A percentile compares a stretch with the other conserved stretches of the same genome.
Conservation (phyloP, 2,888 invertebrate species). For the Chrysopilus asiliformis region DNA sequence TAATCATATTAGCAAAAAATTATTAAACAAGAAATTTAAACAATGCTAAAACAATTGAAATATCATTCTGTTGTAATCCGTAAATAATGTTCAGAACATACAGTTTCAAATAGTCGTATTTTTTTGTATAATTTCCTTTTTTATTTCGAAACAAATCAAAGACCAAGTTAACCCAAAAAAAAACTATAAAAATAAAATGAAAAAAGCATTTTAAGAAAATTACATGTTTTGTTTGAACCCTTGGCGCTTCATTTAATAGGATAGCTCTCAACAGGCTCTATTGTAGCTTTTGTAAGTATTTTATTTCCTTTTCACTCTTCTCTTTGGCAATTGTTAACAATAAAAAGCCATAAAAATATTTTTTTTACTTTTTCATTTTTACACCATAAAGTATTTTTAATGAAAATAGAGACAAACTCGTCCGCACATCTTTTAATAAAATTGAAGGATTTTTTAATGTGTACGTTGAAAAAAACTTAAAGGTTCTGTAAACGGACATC, state of each 20-base stretch:
- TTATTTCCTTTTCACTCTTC: slow-evolving; percentile 26
- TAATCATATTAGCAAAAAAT: too few relatives aligned
- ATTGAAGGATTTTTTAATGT: not conserved
- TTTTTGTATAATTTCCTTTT: too few relatives aligned
- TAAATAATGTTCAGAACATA: too few relatives aligned
- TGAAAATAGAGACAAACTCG: not conserved
- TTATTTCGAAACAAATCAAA: too few relatives aligned
- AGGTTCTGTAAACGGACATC: too few relatives aligned
- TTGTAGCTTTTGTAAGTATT: slow-evolving; percentile 37
- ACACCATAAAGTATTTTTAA: slow-evolving; percentile 7
- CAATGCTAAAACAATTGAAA: too few relatives aligned
- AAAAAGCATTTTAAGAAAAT: slow-evolving; percentile 50
- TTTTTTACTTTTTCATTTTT: not conserved
- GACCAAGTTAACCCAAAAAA: too few relatives aligned
- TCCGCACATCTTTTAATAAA: slow-evolving; percentile 2
- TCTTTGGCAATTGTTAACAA: slow-evolving; percentile 8
- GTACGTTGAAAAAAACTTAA: too few relatives aligned
- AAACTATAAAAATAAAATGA: slow-evolving; percentile 5
- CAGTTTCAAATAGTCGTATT: too few relatives aligned
- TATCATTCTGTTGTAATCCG: too few relatives aligned
- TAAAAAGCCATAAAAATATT: slow-evolving; percentile 1
- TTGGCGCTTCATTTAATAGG: slow-evolving; percentile 38
- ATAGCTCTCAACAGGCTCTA: slow-evolving; percentile 37
- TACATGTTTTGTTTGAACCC: slow-evolving; percentile 58
- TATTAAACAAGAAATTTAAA: too few relatives aligned